Evolutionary conservation across 2,113 vertebrate genomes (phyloP).

Genomic region (Abramis brama): DNA sequence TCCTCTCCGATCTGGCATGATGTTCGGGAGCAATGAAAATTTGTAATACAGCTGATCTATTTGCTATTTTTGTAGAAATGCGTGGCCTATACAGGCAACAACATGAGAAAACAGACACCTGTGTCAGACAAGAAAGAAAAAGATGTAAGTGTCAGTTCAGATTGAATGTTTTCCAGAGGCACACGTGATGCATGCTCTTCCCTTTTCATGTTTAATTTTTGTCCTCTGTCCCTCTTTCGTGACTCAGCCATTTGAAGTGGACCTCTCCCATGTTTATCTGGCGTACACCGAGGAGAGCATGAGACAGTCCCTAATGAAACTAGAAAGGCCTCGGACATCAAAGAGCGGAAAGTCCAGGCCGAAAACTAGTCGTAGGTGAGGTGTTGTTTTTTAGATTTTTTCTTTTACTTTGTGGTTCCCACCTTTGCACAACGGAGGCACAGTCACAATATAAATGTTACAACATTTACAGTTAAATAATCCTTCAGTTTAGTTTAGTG

Average conservation of each 20-base stretch:
- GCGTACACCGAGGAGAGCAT: conserved; percentile 98
- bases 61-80: conserved; percentile 85
- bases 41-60: background rate
- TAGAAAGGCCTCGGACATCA: conserved; percentile 92
- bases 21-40: background rate
- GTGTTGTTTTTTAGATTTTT: background rate
- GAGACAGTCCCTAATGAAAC: conserved; percentile 92
- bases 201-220: background rate
- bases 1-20: background rate
- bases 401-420: background rate
- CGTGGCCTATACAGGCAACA: conserved; percentile 98
- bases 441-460: background rate
- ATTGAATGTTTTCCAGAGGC: background rate
- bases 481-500: background rate
- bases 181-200: background rate
- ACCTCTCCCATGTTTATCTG: conserved; percentile 94
- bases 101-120: conserved; percentile 97
- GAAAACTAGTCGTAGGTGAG: conserved; percentile 91
- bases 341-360: conserved; percentile 90
- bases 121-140: conserved; percentile 96
- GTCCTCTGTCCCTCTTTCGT: background rate
- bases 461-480: background rate
- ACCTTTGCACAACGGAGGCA: background rate
- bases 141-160: conserved; percentile 82
- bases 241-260: conserved; percentile 92